These are phyloP conservation scores for Abrostola tripartita DNA, from an alignment of 2,888 invertebrate genomes.

Conservation along the genomic window DNA sequence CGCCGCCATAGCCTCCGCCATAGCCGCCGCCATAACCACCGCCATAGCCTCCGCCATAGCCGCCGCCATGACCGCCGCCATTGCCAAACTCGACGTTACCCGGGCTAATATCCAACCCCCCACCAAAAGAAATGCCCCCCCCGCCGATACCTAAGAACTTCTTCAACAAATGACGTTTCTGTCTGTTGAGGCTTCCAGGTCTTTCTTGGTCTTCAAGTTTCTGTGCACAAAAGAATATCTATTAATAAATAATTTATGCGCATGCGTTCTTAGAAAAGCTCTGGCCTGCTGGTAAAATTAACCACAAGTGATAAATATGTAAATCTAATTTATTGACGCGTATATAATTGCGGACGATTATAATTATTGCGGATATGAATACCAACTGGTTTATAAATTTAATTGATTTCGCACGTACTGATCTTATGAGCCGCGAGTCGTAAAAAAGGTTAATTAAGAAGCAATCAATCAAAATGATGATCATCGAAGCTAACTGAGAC, in stretches of 20 bases:
- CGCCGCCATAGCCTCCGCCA: slow-evolving; percentile 55
- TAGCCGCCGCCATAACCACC: slow-evolving; percentile 48
- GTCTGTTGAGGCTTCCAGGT: slow-evolving; percentile 63
- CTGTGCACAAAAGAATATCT: slow-evolving; percentile 58
- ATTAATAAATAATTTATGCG: background rate
- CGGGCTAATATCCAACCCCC: slow-evolving; percentile 29
- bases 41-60: slow-evolving; percentile 37
- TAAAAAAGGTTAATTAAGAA: no score
- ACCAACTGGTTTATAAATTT: slow-evolving; percentile 8
- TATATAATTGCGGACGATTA: background rate
- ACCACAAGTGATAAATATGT: slow-evolving; percentile 27
- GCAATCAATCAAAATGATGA: no score
- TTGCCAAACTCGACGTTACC: slow-evolving; percentile 60
- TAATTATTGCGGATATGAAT: slow-evolving; percentile 15
- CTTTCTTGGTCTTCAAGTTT: slow-evolving; percentile 81
- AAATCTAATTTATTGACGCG: background rate
- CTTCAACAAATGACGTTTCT: slow-evolving; percentile 71
- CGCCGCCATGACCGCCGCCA: slow-evolving; percentile 55
- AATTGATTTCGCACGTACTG: background rate
- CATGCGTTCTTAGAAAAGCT: background rate
- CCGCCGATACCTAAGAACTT: slow-evolving; percentile 58
- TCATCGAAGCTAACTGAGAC: no score
- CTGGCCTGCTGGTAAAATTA: background rate
- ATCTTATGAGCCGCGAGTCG: no score
- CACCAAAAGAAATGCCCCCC: slow-evolving; percentile 35